These are phyloP conservation scores for Salmo trutta DNA, from an alignment of 2,797 vertebrate species.

Conservation along the genomic window DNA sequence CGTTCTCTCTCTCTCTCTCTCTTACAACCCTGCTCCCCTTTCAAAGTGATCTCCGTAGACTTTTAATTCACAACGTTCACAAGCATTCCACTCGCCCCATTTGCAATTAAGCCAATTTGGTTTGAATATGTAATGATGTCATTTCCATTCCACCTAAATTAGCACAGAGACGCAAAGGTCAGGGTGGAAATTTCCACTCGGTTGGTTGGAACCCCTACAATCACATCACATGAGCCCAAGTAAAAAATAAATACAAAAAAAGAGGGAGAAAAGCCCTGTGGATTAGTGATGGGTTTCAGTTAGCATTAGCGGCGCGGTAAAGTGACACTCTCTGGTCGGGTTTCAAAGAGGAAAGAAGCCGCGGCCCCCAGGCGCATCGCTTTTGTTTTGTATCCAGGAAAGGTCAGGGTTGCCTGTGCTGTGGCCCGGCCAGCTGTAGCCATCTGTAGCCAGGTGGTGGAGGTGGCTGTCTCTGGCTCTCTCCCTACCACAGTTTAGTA, in stretches of 20 bases:
- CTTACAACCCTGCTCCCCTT: conserved; percentile 17
- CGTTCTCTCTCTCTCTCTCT: too few species aligned
- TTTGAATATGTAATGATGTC: conserved; percentile 98
- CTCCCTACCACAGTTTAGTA: not conserved
- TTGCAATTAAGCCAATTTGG: conserved; percentile 98
- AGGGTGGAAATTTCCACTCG: conserved; percentile 89
- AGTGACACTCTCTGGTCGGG: conserved; percentile 26
- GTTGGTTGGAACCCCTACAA: conserved; percentile 91
- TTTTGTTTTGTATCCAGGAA: conserved; percentile 5
- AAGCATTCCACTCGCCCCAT: conserved; percentile 89
- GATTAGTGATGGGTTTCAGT: conserved; percentile 8
- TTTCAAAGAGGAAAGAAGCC: conserved; percentile 19
- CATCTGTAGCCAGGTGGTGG: not conserved
- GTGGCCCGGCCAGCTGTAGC: not conserved
- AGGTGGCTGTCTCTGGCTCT: not conserved
- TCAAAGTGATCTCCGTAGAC: conserved; percentile 73
- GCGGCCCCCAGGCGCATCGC: not conserved
- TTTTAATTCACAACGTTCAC: conserved; percentile 88
- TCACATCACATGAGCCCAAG: conserved; percentile 79
- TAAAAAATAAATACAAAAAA: conserved; percentile 55
- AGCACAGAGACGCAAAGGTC: conserved; percentile 93
- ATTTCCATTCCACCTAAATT: conserved; percentile 97
- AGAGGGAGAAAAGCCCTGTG: conserved; percentile 63
- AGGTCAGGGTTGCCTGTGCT: not conserved
- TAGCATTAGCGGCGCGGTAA: conserved; percentile 46